These are phyloP conservation scores for Cheilosia impressa DNA, from an alignment of 2,888 invertebrate genomes.

Conservation along the genomic window DNA sequence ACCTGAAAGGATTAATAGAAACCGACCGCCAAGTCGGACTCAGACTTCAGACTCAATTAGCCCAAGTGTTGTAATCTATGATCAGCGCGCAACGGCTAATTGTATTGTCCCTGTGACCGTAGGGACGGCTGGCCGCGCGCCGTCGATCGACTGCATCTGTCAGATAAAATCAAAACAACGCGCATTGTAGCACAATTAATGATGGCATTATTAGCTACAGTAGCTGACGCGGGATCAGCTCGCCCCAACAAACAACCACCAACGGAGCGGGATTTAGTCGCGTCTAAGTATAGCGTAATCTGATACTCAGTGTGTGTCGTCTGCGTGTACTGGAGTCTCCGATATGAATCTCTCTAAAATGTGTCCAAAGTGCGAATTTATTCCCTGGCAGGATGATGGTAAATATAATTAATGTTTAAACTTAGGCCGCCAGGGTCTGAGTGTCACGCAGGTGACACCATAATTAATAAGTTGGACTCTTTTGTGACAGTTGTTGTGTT, in stretches of 20 bases:
- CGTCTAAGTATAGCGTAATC: constrained; percentile 38
- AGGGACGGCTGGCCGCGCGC: constrained; percentile 48
- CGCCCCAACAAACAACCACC: constrained; percentile 35
- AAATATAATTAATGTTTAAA: constrained; percentile 73
- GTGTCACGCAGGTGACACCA: constrained; percentile 57
- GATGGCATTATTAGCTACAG: constrained; percentile 72
- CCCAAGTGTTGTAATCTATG: constrained; percentile 62
- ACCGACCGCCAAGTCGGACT: constrained; percentile 43
- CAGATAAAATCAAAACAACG: constrained; percentile 71
- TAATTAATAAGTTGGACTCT: constrained; percentile 59
- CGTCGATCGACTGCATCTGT: constrained; percentile 41
- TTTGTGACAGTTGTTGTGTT: constrained; percentile 47
- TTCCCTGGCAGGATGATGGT: constrained; percentile 42
- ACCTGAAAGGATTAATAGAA: constrained; percentile 67
- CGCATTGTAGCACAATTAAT: constrained; percentile 71
- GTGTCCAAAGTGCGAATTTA: constrained; percentile 65
- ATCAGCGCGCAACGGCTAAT: constrained; percentile 59
- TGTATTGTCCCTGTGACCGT: constrained; percentile 69
- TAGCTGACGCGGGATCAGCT: constrained; percentile 51
- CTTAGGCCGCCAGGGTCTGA: constrained; percentile 19
- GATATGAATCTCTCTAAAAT: constrained; percentile 63
- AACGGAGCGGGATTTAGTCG: constrained; percentile 26
- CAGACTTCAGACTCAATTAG: constrained; percentile 66
- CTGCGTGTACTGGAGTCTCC: constrained; percentile 1
- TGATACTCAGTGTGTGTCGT: constrained; percentile 45